A percentile compares a stretch with the other conserved stretches of the same genome.
Evolutionary conservation across 1,140 invertebrate genomes (phyloP).

Genomic region (Lamellibrachia luymesi): DNA sequence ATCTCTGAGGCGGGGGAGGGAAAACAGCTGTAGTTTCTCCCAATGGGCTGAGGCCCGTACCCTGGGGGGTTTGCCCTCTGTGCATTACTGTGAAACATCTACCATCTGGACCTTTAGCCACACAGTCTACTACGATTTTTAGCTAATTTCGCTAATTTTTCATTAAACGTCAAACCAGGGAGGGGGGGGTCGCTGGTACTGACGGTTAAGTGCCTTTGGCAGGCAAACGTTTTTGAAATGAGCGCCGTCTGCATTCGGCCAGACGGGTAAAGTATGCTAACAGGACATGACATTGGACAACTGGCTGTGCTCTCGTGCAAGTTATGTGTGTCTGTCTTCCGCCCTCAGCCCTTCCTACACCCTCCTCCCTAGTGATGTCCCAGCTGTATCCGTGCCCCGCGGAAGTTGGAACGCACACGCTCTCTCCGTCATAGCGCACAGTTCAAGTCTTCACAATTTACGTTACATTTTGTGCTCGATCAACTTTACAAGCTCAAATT

Average conservation of each 20-base stretch:
- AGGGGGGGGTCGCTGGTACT: not conserved
- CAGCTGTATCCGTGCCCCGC: not conserved
- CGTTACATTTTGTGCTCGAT: not conserved
- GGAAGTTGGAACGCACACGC: not conserved
- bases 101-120: not conserved
- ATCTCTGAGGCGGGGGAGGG: not conserved
- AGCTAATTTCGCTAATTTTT: slow-evolving; percentile 1
- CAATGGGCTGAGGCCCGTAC: not conserved
- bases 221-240: not conserved
- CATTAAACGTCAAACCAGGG: not conserved
- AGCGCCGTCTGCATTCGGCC: not conserved
- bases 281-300: not conserved
- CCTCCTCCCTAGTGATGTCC: not conserved
- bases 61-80: not conserved
- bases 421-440: not conserved
- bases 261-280: not conserved
- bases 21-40: not conserved
- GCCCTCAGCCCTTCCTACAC: not conserved
- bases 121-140: not conserved
- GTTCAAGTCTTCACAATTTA: not conserved
- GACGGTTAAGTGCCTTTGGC: not conserved
- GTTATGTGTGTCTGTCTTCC: not conserved
- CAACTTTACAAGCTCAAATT: not conserved
- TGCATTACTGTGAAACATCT: not conserved
- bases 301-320: not conserved